A percentile compares a stretch with the other conserved stretches of the same genome.
These are phyloP conservation scores for Microchrysa polita DNA, from an alignment of 2,888 invertebrate genomes.

Conservation along the genomic window DNA sequence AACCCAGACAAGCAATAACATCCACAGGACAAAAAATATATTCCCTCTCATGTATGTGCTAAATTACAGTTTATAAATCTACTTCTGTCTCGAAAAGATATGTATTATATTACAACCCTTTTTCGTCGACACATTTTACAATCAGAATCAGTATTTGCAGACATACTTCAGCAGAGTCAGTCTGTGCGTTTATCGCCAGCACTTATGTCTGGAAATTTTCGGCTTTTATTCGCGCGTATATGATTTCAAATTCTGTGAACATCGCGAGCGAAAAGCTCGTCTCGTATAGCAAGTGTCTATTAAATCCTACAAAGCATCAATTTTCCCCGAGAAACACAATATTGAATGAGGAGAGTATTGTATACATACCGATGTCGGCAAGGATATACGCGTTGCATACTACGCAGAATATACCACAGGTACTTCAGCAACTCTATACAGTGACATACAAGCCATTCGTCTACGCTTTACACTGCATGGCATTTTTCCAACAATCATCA, in stretches of 20 bases:
- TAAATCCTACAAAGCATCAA: constrained; percentile 31
- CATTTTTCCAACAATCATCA: constrained; percentile 20
- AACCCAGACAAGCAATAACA: too few relatives aligned
- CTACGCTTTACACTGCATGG: constrained; percentile 11
- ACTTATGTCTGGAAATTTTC: constrained; percentile 13
- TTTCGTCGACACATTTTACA: too few relatives aligned
- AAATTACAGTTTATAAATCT: too few relatives aligned
- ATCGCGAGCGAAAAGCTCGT: neutral
- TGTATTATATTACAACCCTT: too few relatives aligned
- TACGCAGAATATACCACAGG: neutral
- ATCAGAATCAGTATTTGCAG: too few relatives aligned
- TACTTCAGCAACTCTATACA: neutral
- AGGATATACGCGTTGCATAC: neutral
- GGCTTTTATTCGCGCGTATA: too few relatives aligned
- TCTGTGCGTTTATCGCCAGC: constrained; percentile 10
- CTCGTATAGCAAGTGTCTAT: neutral
- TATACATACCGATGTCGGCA: too few relatives aligned
- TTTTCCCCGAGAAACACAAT: constrained; percentile 23
- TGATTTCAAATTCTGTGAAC: constrained; percentile 15
- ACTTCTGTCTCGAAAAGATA: too few relatives aligned
- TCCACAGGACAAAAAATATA: too few relatives aligned
- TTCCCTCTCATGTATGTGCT: too few relatives aligned
- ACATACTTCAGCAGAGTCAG: too few relatives aligned
- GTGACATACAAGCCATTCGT: neutral
- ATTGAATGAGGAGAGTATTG: too few relatives aligned